phyloP scores from a whole-genome alignment of 2,797 vertebrate species.

The Chelon labrosus region DNA sequence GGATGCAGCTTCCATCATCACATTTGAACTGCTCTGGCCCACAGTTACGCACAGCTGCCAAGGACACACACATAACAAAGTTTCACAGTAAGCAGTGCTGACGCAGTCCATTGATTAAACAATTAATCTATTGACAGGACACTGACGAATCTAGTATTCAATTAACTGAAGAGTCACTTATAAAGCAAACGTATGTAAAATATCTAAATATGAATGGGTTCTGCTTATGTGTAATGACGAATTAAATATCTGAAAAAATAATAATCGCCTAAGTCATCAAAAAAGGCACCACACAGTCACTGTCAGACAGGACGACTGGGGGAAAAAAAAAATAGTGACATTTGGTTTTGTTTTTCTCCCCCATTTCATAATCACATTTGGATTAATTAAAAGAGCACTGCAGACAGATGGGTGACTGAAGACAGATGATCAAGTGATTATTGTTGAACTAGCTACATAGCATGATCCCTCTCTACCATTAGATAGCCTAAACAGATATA shows the following conservation, averaged over 20 bases:
- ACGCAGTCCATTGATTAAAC: background rate
- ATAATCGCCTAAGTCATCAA: no score
- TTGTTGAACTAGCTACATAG: no score
- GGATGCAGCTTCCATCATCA: constrained; percentile 93
- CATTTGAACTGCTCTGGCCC: constrained; percentile 95
- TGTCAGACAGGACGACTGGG: no score
- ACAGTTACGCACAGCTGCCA: constrained; percentile 91
- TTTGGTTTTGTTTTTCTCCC: background rate
- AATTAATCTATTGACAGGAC: background rate
- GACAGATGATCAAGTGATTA: background rate
- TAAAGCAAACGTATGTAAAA: no score
- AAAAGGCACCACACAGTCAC: no score
- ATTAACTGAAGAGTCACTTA: no score
- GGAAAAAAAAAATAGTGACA: background rate
- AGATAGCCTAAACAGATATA: no score
- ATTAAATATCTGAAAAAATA: no score
- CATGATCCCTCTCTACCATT: no score
- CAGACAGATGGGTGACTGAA: background rate
- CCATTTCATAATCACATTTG: background rate
- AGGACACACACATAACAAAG: background rate
- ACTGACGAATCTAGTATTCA: no score
- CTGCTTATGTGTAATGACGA: no score
- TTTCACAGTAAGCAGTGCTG: background rate
- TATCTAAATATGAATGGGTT: no score
- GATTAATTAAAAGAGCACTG: background rate